Percentiles rank a stretch among this genome's conserved stretches.
Conservation (phyloP, 2,113 vertebrate species). For the Ciconia maguari region DNA sequence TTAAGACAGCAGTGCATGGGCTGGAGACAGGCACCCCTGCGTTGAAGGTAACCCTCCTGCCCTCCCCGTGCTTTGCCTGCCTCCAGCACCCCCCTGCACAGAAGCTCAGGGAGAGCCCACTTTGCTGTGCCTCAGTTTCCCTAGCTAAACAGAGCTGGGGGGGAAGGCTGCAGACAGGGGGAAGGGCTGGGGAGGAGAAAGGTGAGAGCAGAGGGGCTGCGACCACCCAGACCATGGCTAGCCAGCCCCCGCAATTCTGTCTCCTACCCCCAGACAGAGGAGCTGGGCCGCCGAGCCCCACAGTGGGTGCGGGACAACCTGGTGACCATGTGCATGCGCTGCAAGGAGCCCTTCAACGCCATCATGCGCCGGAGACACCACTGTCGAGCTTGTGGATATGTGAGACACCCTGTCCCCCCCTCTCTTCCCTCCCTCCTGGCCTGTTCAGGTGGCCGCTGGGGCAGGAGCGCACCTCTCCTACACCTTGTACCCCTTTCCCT, state of each 20-base stretch:
- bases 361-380: conserved; percentile 75
- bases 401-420: not conserved
- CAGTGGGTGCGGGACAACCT: conserved; percentile 80
- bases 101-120: not conserved
- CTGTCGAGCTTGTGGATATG: conserved; percentile 78
- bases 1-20: conserved; percentile 63
- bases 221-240: not conserved
- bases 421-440: not conserved
- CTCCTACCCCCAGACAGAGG: conserved; percentile 3
- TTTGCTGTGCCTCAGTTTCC: not conserved
- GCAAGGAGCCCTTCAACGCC: conserved; percentile 75
- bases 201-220: not conserved
- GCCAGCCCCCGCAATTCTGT: not conserved
- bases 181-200: not conserved
- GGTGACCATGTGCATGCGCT: conserved; percentile 84
- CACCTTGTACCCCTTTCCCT: not conserved
- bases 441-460: not conserved
- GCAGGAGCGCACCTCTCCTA: not conserved
- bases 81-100: too few species aligned
- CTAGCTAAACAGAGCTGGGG: not conserved
- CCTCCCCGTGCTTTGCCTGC: not conserved
- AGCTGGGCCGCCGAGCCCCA: conserved; percentile 74
- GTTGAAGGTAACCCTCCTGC: conserved; percentile 25
- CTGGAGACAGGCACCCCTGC: conserved; percentile 12
- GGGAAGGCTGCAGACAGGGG: not conserved